Base-by-base conservation (phyloP, 2,113 vertebrate species). In the Oryzias woworae region DNA sequence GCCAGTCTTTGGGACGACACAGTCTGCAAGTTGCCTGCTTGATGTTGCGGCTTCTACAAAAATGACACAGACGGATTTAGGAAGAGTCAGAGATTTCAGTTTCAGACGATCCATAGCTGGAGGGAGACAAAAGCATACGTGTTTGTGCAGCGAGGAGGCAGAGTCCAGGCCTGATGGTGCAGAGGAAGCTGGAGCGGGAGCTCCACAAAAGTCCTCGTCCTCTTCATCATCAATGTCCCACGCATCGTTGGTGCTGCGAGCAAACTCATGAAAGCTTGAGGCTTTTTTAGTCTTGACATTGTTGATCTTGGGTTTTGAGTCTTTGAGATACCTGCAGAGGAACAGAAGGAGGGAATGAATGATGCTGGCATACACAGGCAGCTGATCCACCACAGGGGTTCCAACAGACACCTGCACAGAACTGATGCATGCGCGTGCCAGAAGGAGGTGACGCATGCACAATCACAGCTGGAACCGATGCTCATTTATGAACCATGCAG, bases 211-310 rank as follows among this genome's bases (percentile, higher is more conserved):
- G 24, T 95, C 93, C 3, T 88, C 87, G 6, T 95, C 94, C 76
- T 96, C 95, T 0, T 96, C 95, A 20, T 97, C 96, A 0, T 95
- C 94, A 1, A 98, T 95, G 84, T 98, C 96, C 96, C 96, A 98
- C 23, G 96, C 96, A 14, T 98, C 96, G 23, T 95, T 97, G 78
- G 96, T 98, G 77, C 94, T 96, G 53, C 93, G 92, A 20, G 96
- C 96, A 75, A 98, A 98, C 82, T 98, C 96, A 0, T 95, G 95
- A 66, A 98, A 98, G 75, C 95, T 95, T 6, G 95, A 95, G 8
- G 95, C 92, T 84, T 97, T 98, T 82, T 96, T 96, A 64, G 83
- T 93, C 80, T 94, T 96, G 54, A 93, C 49, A 48, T 93, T 92
- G 77, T 93, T 90, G 1, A 91, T 54, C 3, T 88, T 94, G 41